phyloP scores from a whole-genome alignment of 2,113 vertebrate genomes.

The Pseudolaguvia tuberculata region DNA sequence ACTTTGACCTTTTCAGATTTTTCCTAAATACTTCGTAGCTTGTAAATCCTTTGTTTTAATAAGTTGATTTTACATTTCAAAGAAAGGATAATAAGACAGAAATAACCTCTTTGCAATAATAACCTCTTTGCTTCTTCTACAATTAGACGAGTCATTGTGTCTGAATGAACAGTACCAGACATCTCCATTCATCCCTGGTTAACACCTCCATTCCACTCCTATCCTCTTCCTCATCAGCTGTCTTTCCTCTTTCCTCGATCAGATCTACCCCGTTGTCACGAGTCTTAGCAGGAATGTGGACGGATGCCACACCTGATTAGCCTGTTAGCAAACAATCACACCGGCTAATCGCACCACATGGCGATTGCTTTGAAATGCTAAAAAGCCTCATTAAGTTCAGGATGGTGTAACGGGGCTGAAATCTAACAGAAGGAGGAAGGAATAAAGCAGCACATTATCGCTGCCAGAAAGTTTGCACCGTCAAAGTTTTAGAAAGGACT shows the following conservation, averaged over 20 bases:
- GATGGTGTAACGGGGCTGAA: slow-evolving; percentile 23
- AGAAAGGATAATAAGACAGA: no score
- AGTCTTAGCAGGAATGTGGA: neutral
- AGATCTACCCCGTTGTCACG: neutral
- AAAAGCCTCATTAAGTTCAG: slow-evolving; percentile 9
- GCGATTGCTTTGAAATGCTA: slow-evolving; percentile 34
- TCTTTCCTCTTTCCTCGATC: neutral
- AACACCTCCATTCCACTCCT: neutral
- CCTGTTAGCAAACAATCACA: slow-evolving; percentile 25
- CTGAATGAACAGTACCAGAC: neutral
- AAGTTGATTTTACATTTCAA: no score
- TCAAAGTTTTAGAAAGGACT: neutral
- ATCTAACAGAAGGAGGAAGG: slow-evolving; percentile 4
- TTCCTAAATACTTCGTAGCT: no score
- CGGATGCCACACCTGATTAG: slow-evolving; percentile 14
- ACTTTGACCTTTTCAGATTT: no score
- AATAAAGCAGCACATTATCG: slow-evolving; percentile 9
- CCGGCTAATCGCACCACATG: slow-evolving; percentile 19
- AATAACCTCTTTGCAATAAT: no score
- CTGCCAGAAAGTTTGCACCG: neutral
- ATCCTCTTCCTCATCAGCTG: neutral
- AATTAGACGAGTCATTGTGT: no score
- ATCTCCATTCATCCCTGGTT: neutral
- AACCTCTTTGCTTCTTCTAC: no score
- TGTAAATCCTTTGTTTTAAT: no score